These are phyloP conservation scores for Seladonia tumulorum DNA, from an alignment of 2,888 invertebrate species.

Conservation along the genomic window DNA sequence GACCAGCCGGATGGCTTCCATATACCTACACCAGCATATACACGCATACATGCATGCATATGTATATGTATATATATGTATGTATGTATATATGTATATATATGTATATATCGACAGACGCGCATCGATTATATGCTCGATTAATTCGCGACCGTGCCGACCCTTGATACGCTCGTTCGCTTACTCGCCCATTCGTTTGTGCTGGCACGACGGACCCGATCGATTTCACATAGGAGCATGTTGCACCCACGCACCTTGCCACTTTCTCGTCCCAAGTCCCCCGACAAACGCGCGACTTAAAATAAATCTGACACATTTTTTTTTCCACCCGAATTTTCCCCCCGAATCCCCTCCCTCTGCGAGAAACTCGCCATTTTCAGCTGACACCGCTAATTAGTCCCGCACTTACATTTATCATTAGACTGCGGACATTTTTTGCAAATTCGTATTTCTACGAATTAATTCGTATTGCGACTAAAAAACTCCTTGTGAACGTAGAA, in stretches of 20 bases:
- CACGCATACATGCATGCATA: background rate
- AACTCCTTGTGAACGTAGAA: too few species aligned
- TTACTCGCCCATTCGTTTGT: constrained; percentile 61
- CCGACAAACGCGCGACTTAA: constrained; percentile 21
- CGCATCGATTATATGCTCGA: constrained; percentile 84
- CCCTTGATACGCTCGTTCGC: constrained; percentile 74
- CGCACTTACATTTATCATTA: background rate
- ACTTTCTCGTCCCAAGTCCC: constrained; percentile 59
- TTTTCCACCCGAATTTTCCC: background rate
- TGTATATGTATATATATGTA: background rate
- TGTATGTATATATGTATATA: background rate
- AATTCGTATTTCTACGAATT: background rate
- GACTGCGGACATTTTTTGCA: background rate
- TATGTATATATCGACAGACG: constrained; percentile 70
- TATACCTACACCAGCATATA: constrained; percentile 32
- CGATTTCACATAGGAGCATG: constrained; percentile 56
- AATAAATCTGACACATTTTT: background rate
- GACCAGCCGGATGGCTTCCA: constrained; percentile 72
- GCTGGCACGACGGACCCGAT: constrained; percentile 53
- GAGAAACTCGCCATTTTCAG: background rate
- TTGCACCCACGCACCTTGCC: constrained; percentile 53
- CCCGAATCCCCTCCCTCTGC: background rate
- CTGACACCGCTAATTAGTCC: background rate
- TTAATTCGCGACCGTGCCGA: constrained; percentile 81
- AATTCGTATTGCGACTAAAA: background rate